Base-by-base conservation (phyloP, 2,113 vertebrate species). In the Pseudorasbora parva region DNA sequence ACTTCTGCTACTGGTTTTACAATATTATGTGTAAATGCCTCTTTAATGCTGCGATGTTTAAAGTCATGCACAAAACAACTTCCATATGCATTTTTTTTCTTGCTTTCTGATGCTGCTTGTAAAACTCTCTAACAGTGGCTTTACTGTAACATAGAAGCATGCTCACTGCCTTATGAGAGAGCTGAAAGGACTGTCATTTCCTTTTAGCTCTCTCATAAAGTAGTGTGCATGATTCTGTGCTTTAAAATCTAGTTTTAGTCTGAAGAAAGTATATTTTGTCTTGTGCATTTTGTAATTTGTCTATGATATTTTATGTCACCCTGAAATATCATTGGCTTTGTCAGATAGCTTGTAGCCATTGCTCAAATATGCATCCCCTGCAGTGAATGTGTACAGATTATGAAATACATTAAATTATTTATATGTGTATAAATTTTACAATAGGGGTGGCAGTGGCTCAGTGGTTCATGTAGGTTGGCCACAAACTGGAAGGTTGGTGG, bases 51-150 rank as follows among this genome's bases (percentile, higher is more conserved):
- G 47, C 47, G 19, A 19, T 74, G 25, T 49, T 74, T 25, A 54
- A 25, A 25, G 30, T 51, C 25, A 74, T 74, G 45, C 25, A 51
- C 66, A 74, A 74, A 51, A 54, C 47, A 74, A 27, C 72, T 25
- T 17, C 7, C 12, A 74, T 7, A 30, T 17, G 25, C 27, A 33
- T 8, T 64, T 33, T 64, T 27, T 74, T 8, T 30, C 23, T 73
- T 74, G 5, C 15, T 78, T 23, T 59, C 75, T 59, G 54, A 59
- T 23, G 30, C 43, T 56, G 49, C 73, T 21, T 43, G 30, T 59
- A 59, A 59, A 77, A 41, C 21, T 23, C 30, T 41, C 21, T 57
- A 69, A 69, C 66, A 12, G 4, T 78, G 23, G 54, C 11, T 78
- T 78, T 59, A 37, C 19, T 12, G 21, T n/a, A 78, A 37, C 8